Percentiles rank a stretch among this genome's conserved stretches.
Conservation (phyloP, 2,113 vertebrate species). For the Misgurnus mizolepis region DNA sequence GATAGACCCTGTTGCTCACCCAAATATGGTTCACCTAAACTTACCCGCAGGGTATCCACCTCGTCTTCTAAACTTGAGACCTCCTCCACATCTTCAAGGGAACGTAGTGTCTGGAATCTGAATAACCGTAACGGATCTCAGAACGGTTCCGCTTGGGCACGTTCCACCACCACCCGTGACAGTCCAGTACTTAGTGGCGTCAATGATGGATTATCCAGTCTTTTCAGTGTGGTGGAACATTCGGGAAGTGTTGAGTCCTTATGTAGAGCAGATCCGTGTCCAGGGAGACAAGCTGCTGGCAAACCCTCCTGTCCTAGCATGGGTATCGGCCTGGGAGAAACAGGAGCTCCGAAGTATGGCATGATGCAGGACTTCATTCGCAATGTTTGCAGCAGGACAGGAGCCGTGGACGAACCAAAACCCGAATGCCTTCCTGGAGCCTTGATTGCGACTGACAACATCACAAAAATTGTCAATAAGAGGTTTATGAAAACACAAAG, state of each 20-base stretch:
- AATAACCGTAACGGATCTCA: constrained; percentile 81
- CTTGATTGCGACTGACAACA: constrained; percentile 73
- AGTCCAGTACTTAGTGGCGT: constrained; percentile 93
- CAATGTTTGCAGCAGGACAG: constrained; percentile 82
- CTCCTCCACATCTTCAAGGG: constrained; percentile 73
- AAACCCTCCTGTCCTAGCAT: constrained; percentile 65
- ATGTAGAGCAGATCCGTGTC: constrained; percentile 80
- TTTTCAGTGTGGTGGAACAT: constrained; percentile 96
- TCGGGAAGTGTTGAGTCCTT: constrained; percentile 88
- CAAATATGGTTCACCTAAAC: constrained; percentile 94
- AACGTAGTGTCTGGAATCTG: constrained; percentile 93
- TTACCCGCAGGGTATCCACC: constrained; percentile 83
- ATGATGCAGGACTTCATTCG: constrained; percentile 92
- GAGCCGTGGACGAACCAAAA: constrained; percentile 80
- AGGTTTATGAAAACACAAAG: constrained; percentile 81
- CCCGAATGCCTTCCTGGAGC: constrained; percentile 66
- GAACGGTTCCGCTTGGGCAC: constrained; percentile 94
- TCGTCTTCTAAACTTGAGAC: constrained; percentile 89
- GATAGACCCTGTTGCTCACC: constrained; percentile 95
- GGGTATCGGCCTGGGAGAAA: constrained; percentile 63
- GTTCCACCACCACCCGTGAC: constrained; percentile 96
- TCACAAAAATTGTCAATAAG: constrained; percentile 87
- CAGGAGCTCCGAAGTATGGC: constrained; percentile 80
- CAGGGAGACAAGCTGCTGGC: constrained; percentile 68
- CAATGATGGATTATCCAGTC: constrained; percentile 92